Base-by-base conservation (phyloP, 2,888 invertebrate genomes). In the Mythimna ferrago region DNA sequence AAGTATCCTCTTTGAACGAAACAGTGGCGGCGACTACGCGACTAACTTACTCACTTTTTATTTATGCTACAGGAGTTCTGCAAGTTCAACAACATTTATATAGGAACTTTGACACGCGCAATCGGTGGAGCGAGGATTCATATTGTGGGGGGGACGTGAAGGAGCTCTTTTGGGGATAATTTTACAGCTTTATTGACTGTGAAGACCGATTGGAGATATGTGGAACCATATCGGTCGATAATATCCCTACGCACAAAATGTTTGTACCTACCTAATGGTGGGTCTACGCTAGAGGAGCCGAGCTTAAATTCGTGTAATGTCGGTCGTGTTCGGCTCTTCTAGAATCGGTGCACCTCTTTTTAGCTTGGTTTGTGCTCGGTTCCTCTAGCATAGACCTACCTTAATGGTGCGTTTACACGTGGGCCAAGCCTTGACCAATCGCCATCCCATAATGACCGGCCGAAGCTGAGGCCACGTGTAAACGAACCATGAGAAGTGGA, bases 1-100 rank as follows among this genome's bases (percentile, higher is more conserved):
- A 92, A 92, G 88, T 84, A 78, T 86, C 86, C 78, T 76, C 76
- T 81, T 80, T 80, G 78, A 81, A 81, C 79, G 78, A 81, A 81
- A 82, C 81, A 73, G 71, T 80, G 66, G 66, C 75, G 69, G 21
- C 61, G 75, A 73, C 69, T 85, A 72, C 69, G 11, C 63, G 75
- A 71, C 67, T 86, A 75, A 67, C 57, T 78, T 78, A 73, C 62
- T 76, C 76, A 75, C 70, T 80, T 82, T 86, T 84, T 85, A 79
- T 80, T 78, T 78, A 69, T 80, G 57, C 66, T 51, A 65, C 66
- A 81, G 78, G 80, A 78, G 74, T 76, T 80, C 67, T 77, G 87
- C 81, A 84, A 87, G 81, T 84, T 86, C 85, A 85, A 86, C 77
- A 84, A 81, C 84, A 83, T 81, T 73, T 81, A 66, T 81, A 78